Percentiles rank a stretch among this genome's conserved stretches.
Conservation (phyloP, 2,113 vertebrate genomes). For the Platysternon megacephalum region DNA sequence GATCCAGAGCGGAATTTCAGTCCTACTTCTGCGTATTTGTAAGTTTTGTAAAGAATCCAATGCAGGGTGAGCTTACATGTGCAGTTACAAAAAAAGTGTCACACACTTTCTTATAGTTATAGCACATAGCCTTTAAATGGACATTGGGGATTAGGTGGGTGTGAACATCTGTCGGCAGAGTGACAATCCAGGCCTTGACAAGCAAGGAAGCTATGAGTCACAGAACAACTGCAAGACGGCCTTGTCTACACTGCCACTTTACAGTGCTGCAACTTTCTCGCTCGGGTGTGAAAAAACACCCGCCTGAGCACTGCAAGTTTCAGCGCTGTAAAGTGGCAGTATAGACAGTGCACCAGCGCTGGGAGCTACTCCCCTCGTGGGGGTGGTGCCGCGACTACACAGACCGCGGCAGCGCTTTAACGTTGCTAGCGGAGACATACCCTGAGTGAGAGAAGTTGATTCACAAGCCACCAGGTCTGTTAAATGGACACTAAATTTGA, state of each 20-base stretch:
- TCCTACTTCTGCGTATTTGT: neutral
- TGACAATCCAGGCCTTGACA: neutral
- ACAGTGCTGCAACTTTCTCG: no score
- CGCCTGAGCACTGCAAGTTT: no score
- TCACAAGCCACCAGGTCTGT: accelerated
- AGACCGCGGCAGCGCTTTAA: no score
- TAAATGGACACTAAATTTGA: accelerated
- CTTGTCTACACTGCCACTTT: no score
- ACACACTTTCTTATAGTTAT: neutral
- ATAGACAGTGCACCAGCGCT: no score
- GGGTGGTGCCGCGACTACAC: no score
- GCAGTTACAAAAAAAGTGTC: neutral
- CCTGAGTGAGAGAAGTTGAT: neutral
- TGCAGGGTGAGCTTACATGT: neutral
- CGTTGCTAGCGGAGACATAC: no score
- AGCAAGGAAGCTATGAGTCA: neutral
- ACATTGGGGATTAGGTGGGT: accelerated
- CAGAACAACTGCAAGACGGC: neutral
- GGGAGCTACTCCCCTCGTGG: no score
- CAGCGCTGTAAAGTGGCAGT: no score
- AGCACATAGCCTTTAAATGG: neutral
- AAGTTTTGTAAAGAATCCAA: neutral
- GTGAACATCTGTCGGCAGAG: neutral
- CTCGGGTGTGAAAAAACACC: no score
- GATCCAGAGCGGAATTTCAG: constrained; percentile 23